Percentiles rank a stretch among this genome's conserved stretches.
These are phyloP conservation scores for Papilio demoleus DNA, from an alignment of 2,888 invertebrate genomes.

Conservation along the genomic window DNA sequence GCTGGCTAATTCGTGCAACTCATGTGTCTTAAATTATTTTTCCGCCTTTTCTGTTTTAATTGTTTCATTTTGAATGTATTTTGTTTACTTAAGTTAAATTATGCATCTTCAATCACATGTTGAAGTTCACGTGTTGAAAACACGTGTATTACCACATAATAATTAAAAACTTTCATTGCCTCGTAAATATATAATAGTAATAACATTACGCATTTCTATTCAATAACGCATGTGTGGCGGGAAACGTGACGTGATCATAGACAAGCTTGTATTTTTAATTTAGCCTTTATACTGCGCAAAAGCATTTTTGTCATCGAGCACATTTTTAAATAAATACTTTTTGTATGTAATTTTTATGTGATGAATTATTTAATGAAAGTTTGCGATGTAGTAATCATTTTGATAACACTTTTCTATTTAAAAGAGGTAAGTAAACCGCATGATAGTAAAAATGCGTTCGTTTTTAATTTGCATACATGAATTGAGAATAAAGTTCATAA, in stretches of 20 bases:
- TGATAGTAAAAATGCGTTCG: too few species aligned
- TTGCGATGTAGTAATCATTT: conserved; percentile 44
- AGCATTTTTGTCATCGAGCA: not conserved
- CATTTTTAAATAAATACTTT: conserved; percentile 32
- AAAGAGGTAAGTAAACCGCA: conserved; percentile 54
- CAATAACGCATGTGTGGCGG: conserved; percentile 6
- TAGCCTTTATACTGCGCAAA: not conserved
- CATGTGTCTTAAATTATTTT: too few species aligned
- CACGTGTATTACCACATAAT: conserved; percentile 22
- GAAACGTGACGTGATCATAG: conserved; percentile 15
- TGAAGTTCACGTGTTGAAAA: not conserved
- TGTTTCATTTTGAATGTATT: not conserved
- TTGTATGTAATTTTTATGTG: conserved; percentile 35
- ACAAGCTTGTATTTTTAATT: not conserved
- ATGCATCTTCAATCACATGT: not conserved
- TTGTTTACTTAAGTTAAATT: not conserved
- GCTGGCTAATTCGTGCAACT: too few species aligned
- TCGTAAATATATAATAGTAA: conserved; percentile 26
- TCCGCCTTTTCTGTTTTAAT: not conserved
- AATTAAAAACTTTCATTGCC: conserved; percentile 29
- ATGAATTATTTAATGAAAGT: conserved; percentile 49
- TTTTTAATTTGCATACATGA: too few species aligned
- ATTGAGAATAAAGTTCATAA: too few species aligned
- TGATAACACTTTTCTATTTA: conserved; percentile 46
- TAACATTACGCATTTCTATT: conserved; percentile 7